Base-by-base conservation (phyloP, 2,113 vertebrate species). In the Tauraco erythrolophus region DNA sequence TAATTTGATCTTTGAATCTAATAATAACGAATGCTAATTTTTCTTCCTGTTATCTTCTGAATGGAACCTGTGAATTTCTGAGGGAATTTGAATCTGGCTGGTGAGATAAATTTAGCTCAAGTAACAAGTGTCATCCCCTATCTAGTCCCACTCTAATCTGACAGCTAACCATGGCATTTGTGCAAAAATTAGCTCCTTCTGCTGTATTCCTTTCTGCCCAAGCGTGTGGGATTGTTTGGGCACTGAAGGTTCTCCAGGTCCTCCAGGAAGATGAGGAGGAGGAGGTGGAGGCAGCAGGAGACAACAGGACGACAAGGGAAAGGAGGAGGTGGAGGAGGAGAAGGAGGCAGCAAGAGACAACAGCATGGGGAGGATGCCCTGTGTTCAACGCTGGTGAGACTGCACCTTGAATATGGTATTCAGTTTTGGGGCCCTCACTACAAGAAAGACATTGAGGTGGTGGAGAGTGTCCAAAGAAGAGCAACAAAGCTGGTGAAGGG, bases 41-140 rank as follows among this genome's bases (percentile, higher is more conserved):
- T 48, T 56, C 70, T 92, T 95, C 92, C 88, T 96, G 65, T 39
- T 91, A 48, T 39, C 39, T 66, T 76, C 89, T 81, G 91, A 89
- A 84, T 45, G 43, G 77, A 96, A 94, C 64, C 65, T 61, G 69
- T 64, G 89, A 84, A 75, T 89, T 95, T 94, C 87, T 89, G 69
- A 84, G 81, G 65, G 84, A 64, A 88, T 53, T 62, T 53, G 65
- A 88, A 74, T 66, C 80, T 92, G 64, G 30, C 43, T 95, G 48
- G 43, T 53, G 77, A 93, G 65, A 64, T 45, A 96, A 89, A 93
- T 82, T 95, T 84, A 95, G 43, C n/a, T 51, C 46, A 31, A 48
- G 37, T 56, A 88, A 43, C 57, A 95, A 94, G 88, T 75, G 70
- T 45, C 81, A 71, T 8, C 37, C 33, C 17, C 30, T 43, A 28